Percentiles rank a stretch among this genome's conserved stretches.
Conservation (phyloP, 2,113 vertebrate genomes). For the Heliornis fulica region DNA sequence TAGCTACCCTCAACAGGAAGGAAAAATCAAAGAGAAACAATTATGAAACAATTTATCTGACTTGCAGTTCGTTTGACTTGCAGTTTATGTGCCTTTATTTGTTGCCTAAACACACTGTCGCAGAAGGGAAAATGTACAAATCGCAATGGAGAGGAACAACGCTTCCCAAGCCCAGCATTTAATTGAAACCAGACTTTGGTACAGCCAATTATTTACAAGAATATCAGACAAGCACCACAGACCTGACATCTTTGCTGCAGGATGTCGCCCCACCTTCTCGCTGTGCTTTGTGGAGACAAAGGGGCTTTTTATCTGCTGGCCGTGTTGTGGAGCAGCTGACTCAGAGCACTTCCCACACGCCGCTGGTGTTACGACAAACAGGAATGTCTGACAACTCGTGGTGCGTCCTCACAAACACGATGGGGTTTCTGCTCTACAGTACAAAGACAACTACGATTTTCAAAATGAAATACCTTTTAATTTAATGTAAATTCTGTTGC, state of each 20-base stretch:
- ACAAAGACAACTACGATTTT: rapidly evolving
- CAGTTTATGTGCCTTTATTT: neutral
- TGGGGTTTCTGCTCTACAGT: neutral
- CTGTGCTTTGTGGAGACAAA: rapidly evolving
- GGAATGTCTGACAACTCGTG: neutral
- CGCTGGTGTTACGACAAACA: rapidly evolving
- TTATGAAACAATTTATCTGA: neutral
- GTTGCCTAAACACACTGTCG: neutral
- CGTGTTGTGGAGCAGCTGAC: neutral
- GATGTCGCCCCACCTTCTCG: neutral
- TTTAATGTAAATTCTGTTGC: neutral
- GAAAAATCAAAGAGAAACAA: neutral
- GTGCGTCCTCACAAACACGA: neutral
- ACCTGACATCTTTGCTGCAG: slow-evolving; percentile 12
- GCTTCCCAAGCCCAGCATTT: neutral
- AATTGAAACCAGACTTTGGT: neutral
- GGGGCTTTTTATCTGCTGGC: neutral
- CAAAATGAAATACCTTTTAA: neutral
- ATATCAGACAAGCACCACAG: neutral
- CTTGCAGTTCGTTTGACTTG: neutral
- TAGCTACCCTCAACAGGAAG: neutral
- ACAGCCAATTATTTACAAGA: neutral
- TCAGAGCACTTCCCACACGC: neutral
- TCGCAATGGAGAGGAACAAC: neutral
- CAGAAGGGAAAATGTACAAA: neutral